Evolutionary conservation across 2,888 invertebrate species (phyloP), one percentile per base, ranked within the genome.

Genomic region (Eilema caniola): DNA sequence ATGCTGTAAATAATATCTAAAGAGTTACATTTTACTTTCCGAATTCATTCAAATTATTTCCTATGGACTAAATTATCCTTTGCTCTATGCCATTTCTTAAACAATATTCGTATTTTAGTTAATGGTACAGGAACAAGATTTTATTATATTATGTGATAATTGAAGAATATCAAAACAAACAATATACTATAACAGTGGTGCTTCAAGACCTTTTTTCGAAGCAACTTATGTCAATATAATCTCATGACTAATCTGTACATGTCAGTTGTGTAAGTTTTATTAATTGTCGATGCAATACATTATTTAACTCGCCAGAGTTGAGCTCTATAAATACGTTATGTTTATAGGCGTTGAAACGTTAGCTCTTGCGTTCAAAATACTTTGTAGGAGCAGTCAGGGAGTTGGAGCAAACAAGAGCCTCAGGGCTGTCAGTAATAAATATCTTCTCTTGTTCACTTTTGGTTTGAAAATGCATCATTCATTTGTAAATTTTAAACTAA

Each of bases 391-490:
- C 79, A 81, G 77, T 59, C 70, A 87, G 88, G 89, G 87, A 41
- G 16, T 41, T 41, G 41, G 4, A 90, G 88, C 90, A 87, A 92
- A 92, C 90, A 89, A 87, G 88, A 74, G 89, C 91, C 91, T 86
- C 81, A 89, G 85, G 90, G 89, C 89, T 89, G 89, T 89, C 89
- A 87, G 89, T 90, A 90, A 93, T 93, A 93, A 92, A 93, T 93
- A 89, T 88, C 84, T 89, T 82, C 81, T 82, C 84, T 86, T 86
- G 87, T 87, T 88, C 86, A 87, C 87, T 89, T 90, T 89, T 86
- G 85, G 71, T 53, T 53, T 20, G 10, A 33, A 57, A 33, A 20
- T 25, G 59, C 25, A 28, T 23, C 33, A 47, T 24, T 28, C n/a
- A 11, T 10, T 62, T 41, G 24, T 24, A 1, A 62, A 25, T 25